phyloP scores from a whole-genome alignment of 2,888 invertebrate genomes.

The Rhamphomyia laevipes region DNA sequence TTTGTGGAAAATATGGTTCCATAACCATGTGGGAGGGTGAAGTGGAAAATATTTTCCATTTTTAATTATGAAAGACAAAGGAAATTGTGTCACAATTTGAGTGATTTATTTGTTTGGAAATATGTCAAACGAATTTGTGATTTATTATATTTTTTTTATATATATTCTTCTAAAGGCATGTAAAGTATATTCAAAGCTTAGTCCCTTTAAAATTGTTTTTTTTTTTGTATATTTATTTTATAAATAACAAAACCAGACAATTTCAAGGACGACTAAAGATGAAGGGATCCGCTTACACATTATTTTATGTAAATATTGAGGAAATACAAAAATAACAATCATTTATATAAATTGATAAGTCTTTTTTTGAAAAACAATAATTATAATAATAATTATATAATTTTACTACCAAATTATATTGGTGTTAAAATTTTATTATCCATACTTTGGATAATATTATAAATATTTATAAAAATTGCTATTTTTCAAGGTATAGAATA shows the following conservation, averaged over 20 bases:
- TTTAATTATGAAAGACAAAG: conserved; percentile 36
- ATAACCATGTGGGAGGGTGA: neutral
- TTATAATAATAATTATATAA: no score
- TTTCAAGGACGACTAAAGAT: conserved; percentile 19
- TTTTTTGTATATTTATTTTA: conserved; percentile 13
- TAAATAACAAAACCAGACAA: conserved; percentile 16
- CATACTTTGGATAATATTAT: no score
- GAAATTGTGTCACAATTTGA: conserved; percentile 35
- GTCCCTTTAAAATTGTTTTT: conserved; percentile 14
- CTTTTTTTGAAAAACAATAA: no score
- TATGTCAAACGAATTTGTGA: conserved; percentile 32
- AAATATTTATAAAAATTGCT: no score
- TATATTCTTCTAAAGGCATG: conserved; percentile 10
- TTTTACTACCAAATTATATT: no score
- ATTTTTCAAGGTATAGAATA: no score
- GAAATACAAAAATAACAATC: no score
- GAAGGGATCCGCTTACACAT: conserved; percentile 17
- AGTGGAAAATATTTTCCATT: conserved; percentile 15
- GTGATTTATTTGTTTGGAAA: conserved; percentile 37
- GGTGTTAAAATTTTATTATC: no score
- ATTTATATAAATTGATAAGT: no score
- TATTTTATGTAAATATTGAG: no score
- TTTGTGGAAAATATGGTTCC: conserved; percentile 10
- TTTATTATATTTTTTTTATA: conserved; percentile 19
- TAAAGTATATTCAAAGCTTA: conserved; percentile 19